Evolutionary conservation across 2,888 invertebrate genomes (phyloP).

Genomic region (Parnassius glacialis): DNA sequence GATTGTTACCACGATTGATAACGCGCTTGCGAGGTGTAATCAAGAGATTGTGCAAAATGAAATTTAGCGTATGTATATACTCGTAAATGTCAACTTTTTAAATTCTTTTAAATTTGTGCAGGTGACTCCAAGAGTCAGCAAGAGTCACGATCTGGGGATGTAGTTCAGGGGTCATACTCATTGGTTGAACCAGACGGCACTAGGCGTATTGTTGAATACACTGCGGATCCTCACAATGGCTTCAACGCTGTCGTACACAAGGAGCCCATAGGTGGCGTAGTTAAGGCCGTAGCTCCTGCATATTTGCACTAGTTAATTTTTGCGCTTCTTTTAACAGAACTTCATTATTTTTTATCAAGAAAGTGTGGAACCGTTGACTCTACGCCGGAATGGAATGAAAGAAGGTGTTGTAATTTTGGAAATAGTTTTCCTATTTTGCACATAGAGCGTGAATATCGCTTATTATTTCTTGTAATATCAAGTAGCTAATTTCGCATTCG

Average conservation of each 20-base stretch:
- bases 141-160: constrained; percentile 81
- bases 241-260: constrained; percentile 85
- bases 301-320: constrained; percentile 48
- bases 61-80: too few species aligned
- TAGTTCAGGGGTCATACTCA: constrained; percentile 84
- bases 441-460: constrained; percentile 4
- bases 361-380: background rate
- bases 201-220: constrained; percentile 82
- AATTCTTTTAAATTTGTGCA: constrained; percentile 29
- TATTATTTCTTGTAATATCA: constrained; percentile 10
- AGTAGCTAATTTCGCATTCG: background rate
- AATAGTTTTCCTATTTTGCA: background rate
- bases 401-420: background rate
- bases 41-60: too few species aligned
- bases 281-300: constrained; percentile 64
- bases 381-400: background rate
- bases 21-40: too few species aligned
- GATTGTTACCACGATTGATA: too few species aligned
- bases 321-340: constrained; percentile 13
- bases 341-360: background rate
- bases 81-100: too few species aligned
- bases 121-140: constrained; percentile 76
- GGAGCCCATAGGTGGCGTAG: constrained; percentile 74
- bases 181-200: constrained; percentile 84
- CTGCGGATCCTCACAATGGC: constrained; percentile 84